These are phyloP conservation scores for Umimayanthus chanpuru DNA, from an alignment of 92 coral and sea anemone species.

Conservation along the genomic window DNA sequence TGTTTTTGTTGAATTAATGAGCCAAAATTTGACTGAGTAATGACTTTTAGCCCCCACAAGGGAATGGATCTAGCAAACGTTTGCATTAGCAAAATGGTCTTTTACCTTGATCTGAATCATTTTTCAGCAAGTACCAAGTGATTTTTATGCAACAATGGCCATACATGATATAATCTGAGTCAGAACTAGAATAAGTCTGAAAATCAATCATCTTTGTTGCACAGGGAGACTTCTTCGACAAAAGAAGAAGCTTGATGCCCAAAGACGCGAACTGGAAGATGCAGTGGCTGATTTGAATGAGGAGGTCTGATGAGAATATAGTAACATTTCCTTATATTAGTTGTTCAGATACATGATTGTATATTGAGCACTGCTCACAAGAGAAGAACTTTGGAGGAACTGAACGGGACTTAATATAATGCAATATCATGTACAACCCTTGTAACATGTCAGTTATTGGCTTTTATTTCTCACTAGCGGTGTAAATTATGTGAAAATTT, in stretches of 20 bases:
- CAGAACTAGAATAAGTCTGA: too few relatives aligned
- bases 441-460: neutral
- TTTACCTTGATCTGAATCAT: too few relatives aligned
- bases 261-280: slow-evolving; percentile 82
- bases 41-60: too few relatives aligned
- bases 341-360: neutral
- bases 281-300: slow-evolving; percentile 74
- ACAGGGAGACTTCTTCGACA: slow-evolving; percentile 59
- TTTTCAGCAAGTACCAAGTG: too few relatives aligned
- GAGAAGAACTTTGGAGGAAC: neutral
- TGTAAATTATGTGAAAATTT: neutral
- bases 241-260: slow-evolving; percentile 72
- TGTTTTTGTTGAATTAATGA: too few relatives aligned
- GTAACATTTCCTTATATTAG: neutral
- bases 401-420: neutral
- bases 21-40: too few relatives aligned
- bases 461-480: neutral
- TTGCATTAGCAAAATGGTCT: too few relatives aligned
- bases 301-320: slow-evolving; percentile 19
- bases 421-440: neutral
- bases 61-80: too few relatives aligned
- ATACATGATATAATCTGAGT: neutral
- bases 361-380: too few relatives aligned
- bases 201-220: neutral
- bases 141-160: too few relatives aligned